Conservation (phyloP, 1,140 invertebrate species). For the Aphaenogaster ashmeadi region DNA sequence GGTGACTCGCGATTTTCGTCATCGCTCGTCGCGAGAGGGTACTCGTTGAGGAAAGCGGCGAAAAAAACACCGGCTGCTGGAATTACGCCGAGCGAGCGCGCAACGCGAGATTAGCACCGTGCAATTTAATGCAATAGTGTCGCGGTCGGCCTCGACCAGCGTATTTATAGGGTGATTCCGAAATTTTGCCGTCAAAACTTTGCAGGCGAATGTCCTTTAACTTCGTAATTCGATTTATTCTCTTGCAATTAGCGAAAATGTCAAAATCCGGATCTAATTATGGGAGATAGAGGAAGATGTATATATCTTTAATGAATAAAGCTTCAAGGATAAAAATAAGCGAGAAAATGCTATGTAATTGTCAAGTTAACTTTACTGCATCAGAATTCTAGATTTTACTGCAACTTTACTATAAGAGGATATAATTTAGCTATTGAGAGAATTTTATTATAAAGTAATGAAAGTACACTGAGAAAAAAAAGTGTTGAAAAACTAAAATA, state of each 20-base stretch:
- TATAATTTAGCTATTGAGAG: neutral
- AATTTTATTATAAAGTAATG: neutral
- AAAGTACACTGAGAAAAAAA: neutral
- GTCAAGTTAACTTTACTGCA: neutral
- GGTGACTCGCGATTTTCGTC: conserved; percentile 38
- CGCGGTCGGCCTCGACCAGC: conserved; percentile 27
- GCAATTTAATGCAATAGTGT: conserved; percentile 70
- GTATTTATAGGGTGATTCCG: conserved; percentile 22
- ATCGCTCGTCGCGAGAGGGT: conserved; percentile 33
- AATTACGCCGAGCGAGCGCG: conserved; percentile 38
- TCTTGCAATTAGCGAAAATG: neutral
- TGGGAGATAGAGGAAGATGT: neutral
- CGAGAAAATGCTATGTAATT: neutral
- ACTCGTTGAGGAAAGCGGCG: conserved; percentile 30
- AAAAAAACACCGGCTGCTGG: conserved; percentile 19
- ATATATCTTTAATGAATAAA: neutral
- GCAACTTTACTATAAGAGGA: neutral
- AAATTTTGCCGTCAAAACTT: neutral
- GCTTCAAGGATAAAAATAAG: neutral
- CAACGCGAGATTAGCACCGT: conserved; percentile 67
- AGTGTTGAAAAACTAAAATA: no score
- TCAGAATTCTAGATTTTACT: neutral
- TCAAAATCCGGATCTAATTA: neutral
- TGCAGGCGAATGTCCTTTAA: no score
- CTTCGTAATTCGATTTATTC: neutral